phyloP scores from a whole-genome alignment of 2,113 vertebrate genomes.

The Pituophis catenifer region DNA sequence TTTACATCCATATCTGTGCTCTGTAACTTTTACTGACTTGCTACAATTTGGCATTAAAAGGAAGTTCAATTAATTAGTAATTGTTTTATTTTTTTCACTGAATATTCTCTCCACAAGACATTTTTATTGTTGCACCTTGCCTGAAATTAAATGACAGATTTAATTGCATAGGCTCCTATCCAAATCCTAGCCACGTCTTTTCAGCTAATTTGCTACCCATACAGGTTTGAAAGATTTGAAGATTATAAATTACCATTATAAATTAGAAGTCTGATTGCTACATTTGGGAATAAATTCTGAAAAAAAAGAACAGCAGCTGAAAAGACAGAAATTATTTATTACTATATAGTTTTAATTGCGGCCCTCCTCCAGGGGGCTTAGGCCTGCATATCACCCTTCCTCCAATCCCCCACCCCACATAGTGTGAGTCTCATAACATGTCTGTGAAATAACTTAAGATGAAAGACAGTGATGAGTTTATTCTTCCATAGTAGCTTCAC shows the following conservation, averaged over 20 bases:
- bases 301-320: background rate
- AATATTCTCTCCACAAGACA: slow-evolving; percentile 11
- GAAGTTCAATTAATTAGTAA: slow-evolving; percentile 26
- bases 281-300: slow-evolving; percentile 23
- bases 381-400: background rate
- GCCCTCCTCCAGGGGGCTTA: background rate
- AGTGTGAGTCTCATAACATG: background rate
- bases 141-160: background rate
- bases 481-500: too few relatives aligned
- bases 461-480: background rate
- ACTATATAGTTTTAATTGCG: background rate
- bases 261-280: slow-evolving; percentile 18
- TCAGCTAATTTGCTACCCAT: background rate
- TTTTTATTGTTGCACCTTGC: slow-evolving; percentile 20
- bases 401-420: background rate
- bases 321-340: background rate
- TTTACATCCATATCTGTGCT: background rate
- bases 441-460: background rate
- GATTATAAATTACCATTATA: slow-evolving; percentile 8
- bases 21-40: background rate
- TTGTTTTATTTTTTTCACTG: slow-evolving; percentile 32
- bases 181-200: background rate
- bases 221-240: slow-evolving; percentile 16
- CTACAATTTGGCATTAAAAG: background rate
- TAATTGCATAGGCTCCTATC: background rate